Evolutionary conservation across 2,888 invertebrate species (phyloP).

Genomic region (Drosophila infuscata): DNA sequence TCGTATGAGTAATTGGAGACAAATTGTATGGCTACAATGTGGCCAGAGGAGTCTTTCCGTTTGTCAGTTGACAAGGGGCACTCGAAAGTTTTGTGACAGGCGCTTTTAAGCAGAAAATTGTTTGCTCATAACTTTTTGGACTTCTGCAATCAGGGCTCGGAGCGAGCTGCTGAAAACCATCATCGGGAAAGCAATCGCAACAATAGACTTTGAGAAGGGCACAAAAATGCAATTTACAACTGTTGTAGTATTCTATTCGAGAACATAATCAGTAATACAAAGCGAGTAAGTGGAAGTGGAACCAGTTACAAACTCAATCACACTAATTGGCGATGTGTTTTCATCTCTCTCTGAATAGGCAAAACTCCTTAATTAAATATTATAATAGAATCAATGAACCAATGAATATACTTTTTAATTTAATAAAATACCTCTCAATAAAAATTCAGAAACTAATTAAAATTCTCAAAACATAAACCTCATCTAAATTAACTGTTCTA

Average conservation of each 20-base stretch:
- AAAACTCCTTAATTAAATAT: neutral
- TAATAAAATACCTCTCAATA: neutral
- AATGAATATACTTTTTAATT: neutral
- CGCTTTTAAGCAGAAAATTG: constrained; percentile 81
- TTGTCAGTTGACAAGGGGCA: constrained; percentile 64
- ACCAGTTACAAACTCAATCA: neutral
- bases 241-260: neutral
- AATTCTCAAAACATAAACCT: accelerated
- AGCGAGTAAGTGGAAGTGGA: neutral
- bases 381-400: neutral
- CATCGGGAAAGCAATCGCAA: constrained; percentile 15
- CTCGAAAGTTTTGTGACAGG: constrained; percentile 75
- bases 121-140: constrained; percentile 78
- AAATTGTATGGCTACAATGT: constrained; percentile 65
- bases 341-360: neutral
- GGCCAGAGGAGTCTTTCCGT: constrained; percentile 30
- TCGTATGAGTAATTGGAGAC: constrained; percentile 64
- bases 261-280: neutral
- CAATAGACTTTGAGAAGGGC: neutral
- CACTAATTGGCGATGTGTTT: neutral
- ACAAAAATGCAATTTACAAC: neutral
- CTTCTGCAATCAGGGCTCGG: constrained; percentile 18
- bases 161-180: constrained; percentile 8
- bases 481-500: neutral
- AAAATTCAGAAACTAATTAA: neutral